phyloP scores from a whole-genome alignment of 1,140 invertebrate species.

The Drosophila tani region DNA sequence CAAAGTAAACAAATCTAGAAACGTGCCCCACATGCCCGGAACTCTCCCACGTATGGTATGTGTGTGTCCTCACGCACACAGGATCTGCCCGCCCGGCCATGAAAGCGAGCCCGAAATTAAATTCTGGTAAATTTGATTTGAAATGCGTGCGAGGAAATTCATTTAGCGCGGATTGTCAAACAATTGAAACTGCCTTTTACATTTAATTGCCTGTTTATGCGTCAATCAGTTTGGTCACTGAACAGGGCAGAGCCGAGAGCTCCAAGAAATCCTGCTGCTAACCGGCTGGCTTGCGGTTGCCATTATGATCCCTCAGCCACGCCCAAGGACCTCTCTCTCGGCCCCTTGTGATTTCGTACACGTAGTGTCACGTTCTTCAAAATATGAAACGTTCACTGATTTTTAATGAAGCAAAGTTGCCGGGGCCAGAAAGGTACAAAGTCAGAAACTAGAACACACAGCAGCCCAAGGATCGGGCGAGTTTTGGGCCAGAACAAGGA shows the following conservation, averaged over 20 bases:
- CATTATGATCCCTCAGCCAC: slow-evolving; percentile 47
- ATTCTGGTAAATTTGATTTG: slow-evolving; percentile 79
- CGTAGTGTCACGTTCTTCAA: slow-evolving; percentile 81
- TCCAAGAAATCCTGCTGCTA: neutral
- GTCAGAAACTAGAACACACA: slow-evolving; percentile 38
- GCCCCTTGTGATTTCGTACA: slow-evolving; percentile 52
- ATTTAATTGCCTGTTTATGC: slow-evolving; percentile 78
- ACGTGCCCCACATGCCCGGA: slow-evolving; percentile 66
- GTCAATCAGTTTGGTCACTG: slow-evolving; percentile 69
- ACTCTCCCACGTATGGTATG: slow-evolving; percentile 22
- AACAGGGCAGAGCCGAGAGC: neutral
- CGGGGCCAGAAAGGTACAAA: slow-evolving; percentile 49
- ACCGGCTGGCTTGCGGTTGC: slow-evolving; percentile 30
- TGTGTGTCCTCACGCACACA: slow-evolving; percentile 34
- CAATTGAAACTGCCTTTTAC: slow-evolving; percentile 69
- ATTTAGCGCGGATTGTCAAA: slow-evolving; percentile 69
- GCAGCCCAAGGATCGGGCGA: neutral
- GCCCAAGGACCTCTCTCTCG: slow-evolving; percentile 14
- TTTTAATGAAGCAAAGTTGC: slow-evolving; percentile 81
- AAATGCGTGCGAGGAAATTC: slow-evolving; percentile 78
- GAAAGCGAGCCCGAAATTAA: slow-evolving; percentile 76
- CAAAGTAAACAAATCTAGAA: slow-evolving; percentile 79
- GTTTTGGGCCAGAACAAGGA: slow-evolving; percentile 9
- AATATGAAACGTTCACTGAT: slow-evolving; percentile 83
- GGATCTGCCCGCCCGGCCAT: slow-evolving; percentile 60